Evolutionary conservation across 2,797 vertebrate species (phyloP).

Genomic region (Naso thynnoides): DNA sequence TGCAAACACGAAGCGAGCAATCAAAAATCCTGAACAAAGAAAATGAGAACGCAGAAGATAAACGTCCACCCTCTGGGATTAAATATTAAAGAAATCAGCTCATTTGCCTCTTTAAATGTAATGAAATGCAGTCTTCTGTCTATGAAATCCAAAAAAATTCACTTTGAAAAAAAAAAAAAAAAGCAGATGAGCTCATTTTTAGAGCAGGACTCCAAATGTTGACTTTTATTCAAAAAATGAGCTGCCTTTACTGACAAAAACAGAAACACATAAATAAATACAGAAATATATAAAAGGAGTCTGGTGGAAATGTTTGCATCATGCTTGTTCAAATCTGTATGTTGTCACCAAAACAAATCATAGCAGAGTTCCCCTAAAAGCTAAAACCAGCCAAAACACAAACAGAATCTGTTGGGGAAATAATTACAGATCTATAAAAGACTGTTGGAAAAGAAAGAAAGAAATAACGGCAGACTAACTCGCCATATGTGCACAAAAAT

Average conservation of each 20-base stretch:
- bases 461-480: not conserved
- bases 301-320: not conserved
- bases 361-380: not conserved
- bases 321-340: not conserved
- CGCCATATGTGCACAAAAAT: not conserved
- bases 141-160: not conserved
- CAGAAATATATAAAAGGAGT: not conserved
- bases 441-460: not conserved
- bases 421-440: too few species aligned
- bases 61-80: conserved; percentile 37
- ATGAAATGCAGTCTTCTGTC: not conserved
- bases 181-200: not conserved
- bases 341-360: conserved; percentile 7
- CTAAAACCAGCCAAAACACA: not conserved
- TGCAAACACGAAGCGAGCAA: conserved; percentile 34
- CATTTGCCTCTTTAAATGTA: not conserved
- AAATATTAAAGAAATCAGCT: conserved; percentile 24
- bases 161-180: too few species aligned
- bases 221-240: not conserved
- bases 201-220: not conserved
- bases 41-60: conserved; percentile 3
- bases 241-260: not conserved
- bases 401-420: not conserved
- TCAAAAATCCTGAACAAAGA: conserved; percentile 45
- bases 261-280: too few species aligned